Conservation (phyloP, 2,888 invertebrate genomes). For the Drosophila peninsularis region DNA sequence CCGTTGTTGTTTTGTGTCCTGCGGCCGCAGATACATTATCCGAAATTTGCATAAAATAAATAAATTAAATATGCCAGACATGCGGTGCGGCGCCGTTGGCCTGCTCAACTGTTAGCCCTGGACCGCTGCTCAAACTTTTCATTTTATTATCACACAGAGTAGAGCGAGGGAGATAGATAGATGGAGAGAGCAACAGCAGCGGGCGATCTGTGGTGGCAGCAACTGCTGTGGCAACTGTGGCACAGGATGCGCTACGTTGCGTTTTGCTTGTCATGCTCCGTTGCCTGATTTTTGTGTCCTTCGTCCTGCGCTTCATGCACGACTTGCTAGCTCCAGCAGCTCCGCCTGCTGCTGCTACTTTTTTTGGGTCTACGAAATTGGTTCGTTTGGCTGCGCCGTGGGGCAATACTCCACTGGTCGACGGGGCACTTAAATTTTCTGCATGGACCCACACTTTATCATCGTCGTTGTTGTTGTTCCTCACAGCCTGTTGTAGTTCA, state of each 20-base stretch:
- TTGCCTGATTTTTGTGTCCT: constrained; percentile 73
- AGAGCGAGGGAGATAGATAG: constrained; percentile 7
- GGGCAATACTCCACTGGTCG: constrained; percentile 40
- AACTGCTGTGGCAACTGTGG: constrained; percentile 30
- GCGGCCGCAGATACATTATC: constrained; percentile 82
- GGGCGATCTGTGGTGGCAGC: constrained; percentile 36
- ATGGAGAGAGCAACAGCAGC: constrained; percentile 13
- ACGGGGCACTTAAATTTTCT: constrained; percentile 75
- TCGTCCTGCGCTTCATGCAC: constrained; percentile 70
- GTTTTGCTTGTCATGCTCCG: constrained; percentile 78
- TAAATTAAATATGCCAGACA: constrained; percentile 83
- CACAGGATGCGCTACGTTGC: constrained; percentile 79
- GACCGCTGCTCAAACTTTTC: constrained; percentile 64
- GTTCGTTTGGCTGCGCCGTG: constrained; percentile 53
- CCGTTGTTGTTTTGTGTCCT: constrained; percentile 72
- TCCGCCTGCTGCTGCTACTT: constrained; percentile 43
- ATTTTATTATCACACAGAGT: constrained; percentile 73
- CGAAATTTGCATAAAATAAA: constrained; percentile 84
- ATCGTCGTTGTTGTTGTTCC: constrained; percentile 19
- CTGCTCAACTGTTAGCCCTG: constrained; percentile 48
- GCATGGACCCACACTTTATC: constrained; percentile 48
- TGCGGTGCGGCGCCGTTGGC: constrained; percentile 79
- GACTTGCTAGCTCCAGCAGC: constrained; percentile 57
- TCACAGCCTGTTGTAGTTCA: constrained; percentile 68
- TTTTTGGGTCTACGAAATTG: constrained; percentile 61